phyloP scores from a whole-genome alignment of 2,797 vertebrate genomes.

The Falco biarmicus region DNA sequence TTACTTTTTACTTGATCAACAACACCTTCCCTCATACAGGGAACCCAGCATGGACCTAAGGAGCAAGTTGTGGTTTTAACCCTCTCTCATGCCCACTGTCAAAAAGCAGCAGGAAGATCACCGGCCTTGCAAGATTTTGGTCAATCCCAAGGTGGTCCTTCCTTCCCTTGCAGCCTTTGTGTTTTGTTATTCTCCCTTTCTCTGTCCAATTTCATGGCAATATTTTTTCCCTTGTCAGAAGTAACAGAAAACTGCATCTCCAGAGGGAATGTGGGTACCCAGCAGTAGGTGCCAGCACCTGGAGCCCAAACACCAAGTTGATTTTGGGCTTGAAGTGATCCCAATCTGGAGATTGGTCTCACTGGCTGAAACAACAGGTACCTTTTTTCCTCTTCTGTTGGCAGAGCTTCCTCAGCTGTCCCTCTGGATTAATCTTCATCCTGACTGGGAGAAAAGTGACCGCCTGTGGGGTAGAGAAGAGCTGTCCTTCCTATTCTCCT shows the following conservation, averaged over 20 bases:
- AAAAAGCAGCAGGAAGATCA: not conserved
- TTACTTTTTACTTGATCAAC: not conserved
- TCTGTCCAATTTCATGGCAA: not conserved
- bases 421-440: not conserved
- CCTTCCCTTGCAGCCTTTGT: not conserved
- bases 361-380: not conserved
- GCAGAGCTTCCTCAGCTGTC: not conserved
- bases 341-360: not conserved
- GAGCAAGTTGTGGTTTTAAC: not conserved
- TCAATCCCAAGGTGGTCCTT: fast-evolving
- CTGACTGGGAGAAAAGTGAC: not conserved
- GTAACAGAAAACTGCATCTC: not conserved
- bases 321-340: not conserved
- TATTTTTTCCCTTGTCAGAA: not conserved
- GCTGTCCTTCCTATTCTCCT: not conserved
- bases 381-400: not conserved
- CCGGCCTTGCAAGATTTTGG: not conserved
- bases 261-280: not conserved
- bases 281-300: not conserved
- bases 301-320: not conserved
- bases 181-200: not conserved
- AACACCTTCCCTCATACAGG: not conserved
- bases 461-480: not conserved
- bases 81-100: fast-evolving
- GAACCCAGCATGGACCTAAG: fast-evolving